Evolutionary conservation across 2,888 invertebrate genomes (phyloP).

Genomic region (Ennomos quercinarius): DNA sequence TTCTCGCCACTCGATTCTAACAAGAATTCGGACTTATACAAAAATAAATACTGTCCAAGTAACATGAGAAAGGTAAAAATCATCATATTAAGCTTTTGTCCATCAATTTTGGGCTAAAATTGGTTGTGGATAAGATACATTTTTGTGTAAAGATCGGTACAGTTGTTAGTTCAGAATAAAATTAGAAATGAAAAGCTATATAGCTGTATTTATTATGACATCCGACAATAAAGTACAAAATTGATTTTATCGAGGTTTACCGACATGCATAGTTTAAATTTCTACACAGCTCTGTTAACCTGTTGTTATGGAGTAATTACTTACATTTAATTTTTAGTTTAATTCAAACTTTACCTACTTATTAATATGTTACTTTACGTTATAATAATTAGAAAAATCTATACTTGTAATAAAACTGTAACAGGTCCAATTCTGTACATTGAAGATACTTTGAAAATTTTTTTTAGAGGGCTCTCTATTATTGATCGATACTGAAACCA

Average conservation of each 20-base stretch:
- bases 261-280: slow-evolving; percentile 69
- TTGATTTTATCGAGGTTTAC: slow-evolving; percentile 76
- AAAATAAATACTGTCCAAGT: slow-evolving; percentile 83
- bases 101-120: slow-evolving; percentile 63
- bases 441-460: too few species aligned
- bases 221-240: slow-evolving; percentile 79
- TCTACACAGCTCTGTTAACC: slow-evolving; percentile 55
- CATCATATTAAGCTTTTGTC: slow-evolving; percentile 62
- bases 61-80: slow-evolving; percentile 77
- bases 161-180: slow-evolving; percentile 66
- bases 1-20: slow-evolving; percentile 76
- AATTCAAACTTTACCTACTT: slow-evolving; percentile 53
- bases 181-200: slow-evolving; percentile 70
- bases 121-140: slow-evolving; percentile 59
- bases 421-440: too few species aligned
- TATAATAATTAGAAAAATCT: too few species aligned
- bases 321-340: slow-evolving; percentile 55
- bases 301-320: slow-evolving; percentile 59
- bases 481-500: too few species aligned
- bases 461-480: too few species aligned
- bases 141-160: slow-evolving; percentile 54
- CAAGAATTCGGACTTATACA: slow-evolving; percentile 81
- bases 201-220: slow-evolving; percentile 82
- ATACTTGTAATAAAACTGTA: too few species aligned
- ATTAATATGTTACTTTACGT: too few species aligned